Conservation (phyloP, 2,888 invertebrate genomes). For the Perizoma flavofasciatum region DNA sequence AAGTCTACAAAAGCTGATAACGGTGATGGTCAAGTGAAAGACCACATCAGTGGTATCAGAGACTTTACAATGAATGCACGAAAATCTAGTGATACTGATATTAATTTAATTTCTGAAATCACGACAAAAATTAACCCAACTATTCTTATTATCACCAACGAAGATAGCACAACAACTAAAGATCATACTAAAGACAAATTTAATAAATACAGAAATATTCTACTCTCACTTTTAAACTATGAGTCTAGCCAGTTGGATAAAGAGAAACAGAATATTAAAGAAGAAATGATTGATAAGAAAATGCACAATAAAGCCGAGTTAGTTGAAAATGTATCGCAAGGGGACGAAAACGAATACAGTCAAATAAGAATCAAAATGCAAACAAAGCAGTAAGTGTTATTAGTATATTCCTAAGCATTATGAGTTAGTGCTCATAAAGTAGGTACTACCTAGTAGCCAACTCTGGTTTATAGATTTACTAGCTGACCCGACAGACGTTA, state of each 20-base stretch:
- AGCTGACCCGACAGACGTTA: too few species aligned
- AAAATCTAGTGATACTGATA: neutral
- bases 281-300: neutral
- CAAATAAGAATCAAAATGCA: neutral
- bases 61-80: neutral
- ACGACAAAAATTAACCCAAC: slow-evolving; percentile 1
- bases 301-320: neutral
- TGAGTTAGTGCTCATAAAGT: too few species aligned
- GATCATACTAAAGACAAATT: slow-evolving; percentile 2
- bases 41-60: neutral
- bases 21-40: neutral
- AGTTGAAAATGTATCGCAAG: neutral
- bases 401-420: too few species aligned
- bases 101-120: too few species aligned
- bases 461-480: too few species aligned
- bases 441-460: too few species aligned
- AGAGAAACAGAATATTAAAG: slow-evolving; percentile 2
- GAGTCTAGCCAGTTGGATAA: slow-evolving; percentile 4
- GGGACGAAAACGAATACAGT: neutral
- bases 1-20: neutral
- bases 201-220: slow-evolving; percentile 4
- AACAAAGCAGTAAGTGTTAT: neutral
- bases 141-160: slow-evolving; percentile 3
- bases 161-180: neutral
- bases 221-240: slow-evolving; percentile 12